These are phyloP conservation scores for Heliconius erato DNA, from an alignment of 2,888 invertebrate genomes.

Conservation along the genomic window DNA sequence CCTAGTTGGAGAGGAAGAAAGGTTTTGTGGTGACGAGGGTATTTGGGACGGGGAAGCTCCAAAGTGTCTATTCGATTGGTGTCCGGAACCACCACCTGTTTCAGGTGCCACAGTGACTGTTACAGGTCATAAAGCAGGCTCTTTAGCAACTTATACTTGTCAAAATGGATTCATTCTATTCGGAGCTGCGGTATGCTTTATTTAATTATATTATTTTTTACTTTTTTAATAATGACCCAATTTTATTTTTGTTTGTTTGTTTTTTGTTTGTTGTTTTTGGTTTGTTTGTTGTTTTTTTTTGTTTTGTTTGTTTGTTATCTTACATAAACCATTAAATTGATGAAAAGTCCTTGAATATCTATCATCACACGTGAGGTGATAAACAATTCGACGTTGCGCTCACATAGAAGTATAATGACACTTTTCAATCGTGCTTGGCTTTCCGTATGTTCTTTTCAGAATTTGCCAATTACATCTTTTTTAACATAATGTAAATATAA, in stretches of 20 bases:
- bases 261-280: too few relatives aligned
- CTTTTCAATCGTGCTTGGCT: neutral
- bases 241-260: neutral
- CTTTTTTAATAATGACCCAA: neutral
- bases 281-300: too few relatives aligned
- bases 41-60: slow-evolving; percentile 92
- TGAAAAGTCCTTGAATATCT: neutral
- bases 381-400: neutral
- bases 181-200: slow-evolving; percentile 89
- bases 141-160: slow-evolving; percentile 92
- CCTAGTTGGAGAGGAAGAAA: slow-evolving; percentile 89
- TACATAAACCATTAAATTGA: neutral
- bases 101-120: slow-evolving; percentile 90
- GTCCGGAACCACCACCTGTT: slow-evolving; percentile 92
- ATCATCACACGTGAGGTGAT: neutral
- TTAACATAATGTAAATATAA: neutral
- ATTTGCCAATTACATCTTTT: neutral
- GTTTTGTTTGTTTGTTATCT: neutral
- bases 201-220: neutral
- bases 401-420: too few relatives aligned
- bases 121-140: slow-evolving; percentile 91
- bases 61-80: slow-evolving; percentile 94
- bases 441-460: neutral
- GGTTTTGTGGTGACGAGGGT: slow-evolving; percentile 91
- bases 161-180: slow-evolving; percentile 93